Percentiles rank a stretch among this genome's conserved stretches.
Evolutionary conservation across 2,888 invertebrate genomes (phyloP).

Genomic region (Junonia oenone): DNA sequence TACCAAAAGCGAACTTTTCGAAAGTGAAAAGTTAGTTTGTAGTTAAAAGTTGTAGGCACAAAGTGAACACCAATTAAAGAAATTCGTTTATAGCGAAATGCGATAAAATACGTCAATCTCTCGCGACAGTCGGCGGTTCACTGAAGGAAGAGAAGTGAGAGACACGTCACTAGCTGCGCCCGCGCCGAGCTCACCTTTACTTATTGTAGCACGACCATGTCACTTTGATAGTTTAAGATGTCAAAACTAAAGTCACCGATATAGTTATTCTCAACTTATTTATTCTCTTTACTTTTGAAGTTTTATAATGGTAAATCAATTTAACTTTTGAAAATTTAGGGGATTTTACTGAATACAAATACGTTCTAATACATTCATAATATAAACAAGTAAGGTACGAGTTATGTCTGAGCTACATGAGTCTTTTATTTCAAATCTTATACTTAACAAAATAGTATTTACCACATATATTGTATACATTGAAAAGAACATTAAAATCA

Average conservation of each 20-base stretch:
- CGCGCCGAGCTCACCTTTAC: slow-evolving; percentile 73
- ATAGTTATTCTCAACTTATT: too few relatives aligned
- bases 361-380: too few relatives aligned
- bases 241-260: too few relatives aligned
- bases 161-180: slow-evolving; percentile 73
- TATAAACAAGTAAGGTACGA: too few relatives aligned
- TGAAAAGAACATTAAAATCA: background rate
- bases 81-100: slow-evolving; percentile 28
- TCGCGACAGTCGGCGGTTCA: slow-evolving; percentile 58
- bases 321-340: too few relatives aligned
- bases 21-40: slow-evolving; percentile 27
- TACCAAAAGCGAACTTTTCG: slow-evolving; percentile 44
- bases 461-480: too few relatives aligned
- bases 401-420: too few relatives aligned
- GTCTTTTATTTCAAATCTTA: too few relatives aligned
- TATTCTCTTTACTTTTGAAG: too few relatives aligned
- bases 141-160: slow-evolving; percentile 59
- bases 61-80: slow-evolving; percentile 52
- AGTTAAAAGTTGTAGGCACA: slow-evolving; percentile 24
- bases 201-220: slow-evolving; percentile 40
- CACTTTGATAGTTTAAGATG: slow-evolving; percentile 47
- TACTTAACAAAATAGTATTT: too few relatives aligned
- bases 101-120: slow-evolving; percentile 37
- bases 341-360: too few relatives aligned
- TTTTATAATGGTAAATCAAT: too few relatives aligned